A percentile compares a stretch with the other conserved stretches of the same genome.
Evolutionary conservation across 2,113 vertebrate genomes (phyloP).

Genomic region (Sphyrna mokarran): DNA sequence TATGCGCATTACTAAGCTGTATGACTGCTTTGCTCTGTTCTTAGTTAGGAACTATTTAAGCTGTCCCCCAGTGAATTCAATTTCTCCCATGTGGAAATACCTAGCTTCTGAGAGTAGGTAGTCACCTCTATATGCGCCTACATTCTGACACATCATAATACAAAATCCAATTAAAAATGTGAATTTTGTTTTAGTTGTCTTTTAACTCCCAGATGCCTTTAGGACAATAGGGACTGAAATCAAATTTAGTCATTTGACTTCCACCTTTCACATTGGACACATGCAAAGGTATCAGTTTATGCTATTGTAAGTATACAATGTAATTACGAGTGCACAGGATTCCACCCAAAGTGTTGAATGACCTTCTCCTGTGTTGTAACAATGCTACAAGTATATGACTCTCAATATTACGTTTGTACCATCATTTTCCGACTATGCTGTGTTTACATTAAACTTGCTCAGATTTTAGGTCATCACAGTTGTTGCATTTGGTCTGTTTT

Average conservation of each 20-base stretch:
- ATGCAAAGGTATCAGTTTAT: neutral
- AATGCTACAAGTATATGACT: no score
- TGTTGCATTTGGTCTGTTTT: neutral
- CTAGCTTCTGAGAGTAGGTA: neutral
- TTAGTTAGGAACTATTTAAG: neutral
- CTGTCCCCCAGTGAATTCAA: neutral
- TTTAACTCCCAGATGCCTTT: neutral
- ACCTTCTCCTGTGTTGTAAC: no score
- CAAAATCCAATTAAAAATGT: neutral
- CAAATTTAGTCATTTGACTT: neutral
- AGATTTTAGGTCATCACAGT: neutral
- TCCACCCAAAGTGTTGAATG: no score
- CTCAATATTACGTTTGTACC: neutral
- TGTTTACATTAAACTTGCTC: neutral
- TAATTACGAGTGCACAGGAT: no score
- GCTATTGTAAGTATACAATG: neutral
- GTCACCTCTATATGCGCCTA: neutral
- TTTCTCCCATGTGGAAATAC: neutral
- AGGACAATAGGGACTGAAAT: neutral
- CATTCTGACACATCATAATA: neutral
- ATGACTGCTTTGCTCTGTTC: neutral
- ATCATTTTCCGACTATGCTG: neutral
- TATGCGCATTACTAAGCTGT: neutral
- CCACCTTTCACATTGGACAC: neutral
- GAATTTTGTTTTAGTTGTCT: neutral